Evolutionary conservation across 37 sponge, comb jelly and placozoan genomes (phyloP).

Genomic region (Theonella swinhoei): DNA sequence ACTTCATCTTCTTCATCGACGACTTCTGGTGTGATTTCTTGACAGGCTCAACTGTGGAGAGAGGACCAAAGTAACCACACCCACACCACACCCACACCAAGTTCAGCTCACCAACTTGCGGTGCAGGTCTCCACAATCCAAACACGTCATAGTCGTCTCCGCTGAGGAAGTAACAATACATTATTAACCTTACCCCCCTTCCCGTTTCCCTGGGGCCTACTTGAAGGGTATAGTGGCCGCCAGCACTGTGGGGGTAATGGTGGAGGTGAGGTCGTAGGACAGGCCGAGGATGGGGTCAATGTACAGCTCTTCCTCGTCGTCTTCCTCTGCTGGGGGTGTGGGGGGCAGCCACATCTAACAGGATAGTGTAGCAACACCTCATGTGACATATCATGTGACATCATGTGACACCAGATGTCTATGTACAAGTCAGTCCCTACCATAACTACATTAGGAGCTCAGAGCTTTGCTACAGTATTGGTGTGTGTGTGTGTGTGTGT

Average conservation of each 20-base stretch:
- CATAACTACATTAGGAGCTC: too few species aligned
- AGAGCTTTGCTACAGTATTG: too few species aligned
- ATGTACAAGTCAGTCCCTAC: too few species aligned
- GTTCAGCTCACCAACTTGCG: conserved; percentile 16
- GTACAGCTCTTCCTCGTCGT: conserved; percentile 49
- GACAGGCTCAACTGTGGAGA: conserved; percentile 6
- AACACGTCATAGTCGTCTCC: conserved; percentile 82
- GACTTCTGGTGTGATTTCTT: conserved; percentile 46
- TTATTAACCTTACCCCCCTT: not conserved
- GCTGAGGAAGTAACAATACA: conserved; percentile 7
- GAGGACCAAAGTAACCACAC: not conserved
- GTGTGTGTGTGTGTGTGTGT: too few species aligned
- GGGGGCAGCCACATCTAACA: conserved; percentile 87
- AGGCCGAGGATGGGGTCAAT: conserved; percentile 59
- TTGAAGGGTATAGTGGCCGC: conserved; percentile 57
- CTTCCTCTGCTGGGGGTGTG: conserved; percentile 86
- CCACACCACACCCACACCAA: not conserved
- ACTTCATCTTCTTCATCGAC: not conserved
- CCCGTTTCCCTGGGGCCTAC: not conserved
- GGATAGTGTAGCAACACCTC: not conserved
- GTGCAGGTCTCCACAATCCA: conserved; percentile 43
- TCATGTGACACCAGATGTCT: too few species aligned
- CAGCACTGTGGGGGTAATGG: conserved; percentile 33
- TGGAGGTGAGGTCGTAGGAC: conserved; percentile 55
- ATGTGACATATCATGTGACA: too few species aligned